These are phyloP conservation scores for Drosophila prolongata DNA, from an alignment of 2,888 invertebrate genomes.

Conservation along the genomic window DNA sequence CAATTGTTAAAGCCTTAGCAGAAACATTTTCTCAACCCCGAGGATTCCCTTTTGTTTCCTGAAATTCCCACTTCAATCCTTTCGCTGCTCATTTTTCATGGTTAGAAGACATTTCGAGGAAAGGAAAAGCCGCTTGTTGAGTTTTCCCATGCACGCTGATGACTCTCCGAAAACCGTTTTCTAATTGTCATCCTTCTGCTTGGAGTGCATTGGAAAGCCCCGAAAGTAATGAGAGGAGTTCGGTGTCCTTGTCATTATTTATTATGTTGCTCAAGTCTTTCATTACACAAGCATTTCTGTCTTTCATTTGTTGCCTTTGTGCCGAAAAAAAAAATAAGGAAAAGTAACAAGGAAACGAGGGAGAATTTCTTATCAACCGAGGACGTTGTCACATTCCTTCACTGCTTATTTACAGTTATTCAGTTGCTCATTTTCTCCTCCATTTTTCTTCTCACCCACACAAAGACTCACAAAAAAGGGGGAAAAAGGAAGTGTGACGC, in stretches of 20 bases:
- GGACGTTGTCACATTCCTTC: constrained; percentile 61
- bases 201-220: constrained; percentile 31
- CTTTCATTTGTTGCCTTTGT: constrained; percentile 68
- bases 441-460: constrained; percentile 23
- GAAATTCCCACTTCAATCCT: constrained; percentile 11
- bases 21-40: neutral
- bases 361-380: constrained; percentile 38
- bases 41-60: constrained; percentile 9
- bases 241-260: constrained; percentile 70
- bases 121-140: constrained; percentile 39
- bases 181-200: constrained; percentile 66
- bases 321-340: constrained; percentile 14
- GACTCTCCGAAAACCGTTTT: constrained; percentile 54
- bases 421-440: constrained; percentile 49
- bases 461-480: constrained; percentile 41
- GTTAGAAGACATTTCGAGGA: constrained; percentile 31
- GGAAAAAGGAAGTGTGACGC: constrained; percentile 20
- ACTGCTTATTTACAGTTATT: constrained; percentile 74
- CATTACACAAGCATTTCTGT: constrained; percentile 73
- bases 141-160: constrained; percentile 32
- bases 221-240: constrained; percentile 30
- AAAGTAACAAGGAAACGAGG: constrained; percentile 25
- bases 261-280: constrained; percentile 77
- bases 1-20: neutral
- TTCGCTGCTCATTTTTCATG: constrained; percentile 63